Percentiles rank a stretch among this genome's conserved stretches.
Evolutionary conservation across 1,140 invertebrate genomes (phyloP).

Genomic region (Drosophila baimaii): DNA sequence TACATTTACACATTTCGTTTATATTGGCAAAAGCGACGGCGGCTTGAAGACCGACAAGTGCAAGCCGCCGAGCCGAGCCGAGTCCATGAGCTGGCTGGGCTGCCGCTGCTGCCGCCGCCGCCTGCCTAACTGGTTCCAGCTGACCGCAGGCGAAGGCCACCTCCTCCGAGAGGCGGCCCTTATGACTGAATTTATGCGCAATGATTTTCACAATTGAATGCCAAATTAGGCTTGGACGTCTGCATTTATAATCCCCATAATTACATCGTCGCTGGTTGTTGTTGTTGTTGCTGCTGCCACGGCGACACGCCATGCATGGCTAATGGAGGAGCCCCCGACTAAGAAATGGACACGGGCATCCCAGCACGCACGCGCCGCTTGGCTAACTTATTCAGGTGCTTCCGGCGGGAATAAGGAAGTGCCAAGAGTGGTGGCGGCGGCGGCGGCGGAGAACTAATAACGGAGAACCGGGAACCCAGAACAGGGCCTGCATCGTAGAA

Average conservation of each 20-base stretch:
- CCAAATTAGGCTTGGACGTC: constrained; percentile 68
- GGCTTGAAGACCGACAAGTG: constrained; percentile 68
- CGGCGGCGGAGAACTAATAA: not conserved
- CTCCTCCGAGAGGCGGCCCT: constrained; percentile 53
- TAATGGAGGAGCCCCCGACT: constrained; percentile 51
- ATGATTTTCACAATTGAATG: constrained; percentile 74
- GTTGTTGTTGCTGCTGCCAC: constrained; percentile 45
- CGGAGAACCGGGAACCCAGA: not conserved
- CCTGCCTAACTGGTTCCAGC: constrained; percentile 62
- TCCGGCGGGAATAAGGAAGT: constrained; percentile 52
- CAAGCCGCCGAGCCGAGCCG: constrained; percentile 22
- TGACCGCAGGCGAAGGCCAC: constrained; percentile 75
- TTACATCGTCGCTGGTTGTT: constrained; percentile 43
- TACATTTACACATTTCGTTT: constrained; percentile 22
- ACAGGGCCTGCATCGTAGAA: constrained; percentile 18
- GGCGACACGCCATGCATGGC: constrained; percentile 67
- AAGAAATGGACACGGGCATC: constrained; percentile 54
- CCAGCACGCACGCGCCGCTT: constrained; percentile 69
- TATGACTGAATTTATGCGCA: constrained; percentile 76
- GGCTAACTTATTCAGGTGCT: constrained; percentile 53
- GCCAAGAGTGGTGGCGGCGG: not conserved
- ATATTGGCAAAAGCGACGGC: constrained; percentile 20
- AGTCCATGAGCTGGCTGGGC: constrained; percentile 15
- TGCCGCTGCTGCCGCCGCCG: constrained; percentile 39
- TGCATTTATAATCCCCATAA: constrained; percentile 62